phyloP scores from a whole-genome alignment of 2,113 vertebrate species.

The Piprites chloris region DNA sequence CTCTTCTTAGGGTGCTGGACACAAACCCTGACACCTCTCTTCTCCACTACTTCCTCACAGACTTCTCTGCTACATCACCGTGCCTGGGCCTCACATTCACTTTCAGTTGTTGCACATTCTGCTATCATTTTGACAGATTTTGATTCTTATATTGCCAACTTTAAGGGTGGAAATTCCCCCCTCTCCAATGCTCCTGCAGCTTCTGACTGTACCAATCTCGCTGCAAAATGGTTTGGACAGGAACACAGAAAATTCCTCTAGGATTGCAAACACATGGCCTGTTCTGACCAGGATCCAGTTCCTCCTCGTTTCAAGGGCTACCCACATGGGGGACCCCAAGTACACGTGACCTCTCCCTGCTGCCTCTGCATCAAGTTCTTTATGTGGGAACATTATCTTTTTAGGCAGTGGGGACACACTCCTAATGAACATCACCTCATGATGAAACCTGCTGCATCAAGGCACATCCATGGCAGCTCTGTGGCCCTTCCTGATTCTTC shows the following conservation, averaged over 20 bases:
- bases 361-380: background rate
- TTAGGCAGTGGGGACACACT: background rate
- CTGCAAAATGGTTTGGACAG: background rate
- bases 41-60: background rate
- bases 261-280: background rate
- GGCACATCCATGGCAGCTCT: no score
- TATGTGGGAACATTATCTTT: background rate
- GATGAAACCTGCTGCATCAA: background rate
- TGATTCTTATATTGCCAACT: background rate
- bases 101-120: accelerated
- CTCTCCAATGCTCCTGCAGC: background rate
- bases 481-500: background rate
- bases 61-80: accelerated
- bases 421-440: accelerated
- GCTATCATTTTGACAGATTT: background rate
- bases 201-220: background rate
- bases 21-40: background rate
- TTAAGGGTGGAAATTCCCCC: background rate
- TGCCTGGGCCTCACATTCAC: accelerated
- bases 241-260: background rate
- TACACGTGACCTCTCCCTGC: accelerated
- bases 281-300: background rate
- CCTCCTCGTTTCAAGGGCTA: background rate
- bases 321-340: accelerated
- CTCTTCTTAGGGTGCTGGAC: background rate